Base-by-base conservation (phyloP, 92 coral and sea anemone genomes). In the Siderastrea siderea region DNA sequence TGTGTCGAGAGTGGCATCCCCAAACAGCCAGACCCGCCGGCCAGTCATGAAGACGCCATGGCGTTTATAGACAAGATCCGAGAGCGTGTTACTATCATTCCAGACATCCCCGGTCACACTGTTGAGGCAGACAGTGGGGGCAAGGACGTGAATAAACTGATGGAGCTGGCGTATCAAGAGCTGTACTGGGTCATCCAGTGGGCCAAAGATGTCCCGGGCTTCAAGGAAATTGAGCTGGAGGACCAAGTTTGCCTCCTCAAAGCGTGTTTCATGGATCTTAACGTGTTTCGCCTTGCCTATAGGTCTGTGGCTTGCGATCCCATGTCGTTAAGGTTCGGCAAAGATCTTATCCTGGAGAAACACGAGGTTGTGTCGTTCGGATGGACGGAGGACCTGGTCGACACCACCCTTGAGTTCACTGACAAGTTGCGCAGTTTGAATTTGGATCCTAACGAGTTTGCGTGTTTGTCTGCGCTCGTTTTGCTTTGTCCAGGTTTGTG, bases 191-290 rank as follows among this genome's bases (percentile, higher is more conserved):
- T 92, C 47, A 94, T 98, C n/a, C 95, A 87, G 64, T 98, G 99
- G 99, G 91, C 98, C 17, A 98, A 98, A 78, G 69, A 65, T 72
- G 99, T 98, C 6, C 99, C 99, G 1, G 99, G 99, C 8, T 98
- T 98, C 92, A 77, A 54, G 69, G 98, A 98, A 10, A 61, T 98
- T 26, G 71, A 90, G 47, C 78, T 93, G 59, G 98, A 93, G 19
- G 99, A 98, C 81, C 98, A 98, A 73, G 96, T 98, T 6, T 79
- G 94, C 78, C 85, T 98, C 73, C 81, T 98, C 48, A 94, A 96
- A 78, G 84, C 99, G 14, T 93, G 92, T 13, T 98, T 96, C 87
- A 98, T 98, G 98, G 99, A 98, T 67, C 77, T 98, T 73, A 91
- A 92, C 74, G 98, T 98, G 54, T 95, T 98, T 26, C 91, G 99